These are phyloP conservation scores for Phrynosoma platyrhinos DNA, from an alignment of 2,113 vertebrate species.

Conservation along the genomic window DNA sequence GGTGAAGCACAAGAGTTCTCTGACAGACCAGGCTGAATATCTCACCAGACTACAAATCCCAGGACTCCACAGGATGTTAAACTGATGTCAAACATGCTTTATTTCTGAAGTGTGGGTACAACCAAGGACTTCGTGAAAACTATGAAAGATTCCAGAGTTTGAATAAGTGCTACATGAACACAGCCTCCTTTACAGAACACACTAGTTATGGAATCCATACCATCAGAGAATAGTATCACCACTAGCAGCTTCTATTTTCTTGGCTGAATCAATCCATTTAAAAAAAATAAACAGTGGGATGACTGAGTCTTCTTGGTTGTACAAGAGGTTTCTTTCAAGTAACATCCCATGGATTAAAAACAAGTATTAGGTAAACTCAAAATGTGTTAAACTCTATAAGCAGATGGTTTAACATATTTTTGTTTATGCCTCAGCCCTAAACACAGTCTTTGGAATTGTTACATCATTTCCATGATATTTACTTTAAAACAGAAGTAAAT, in stretches of 20 bases:
- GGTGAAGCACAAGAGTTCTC: no score
- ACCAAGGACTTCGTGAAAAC: constrained; percentile 1
- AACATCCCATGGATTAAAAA: neutral
- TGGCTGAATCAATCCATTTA: neutral
- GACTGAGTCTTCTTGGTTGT: neutral
- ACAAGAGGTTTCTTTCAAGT: neutral
- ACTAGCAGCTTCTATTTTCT: neutral
- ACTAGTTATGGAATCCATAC: neutral
- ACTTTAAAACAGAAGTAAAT: neutral
- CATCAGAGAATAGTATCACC: neutral
- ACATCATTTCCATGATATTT: neutral
- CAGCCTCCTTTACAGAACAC: neutral
- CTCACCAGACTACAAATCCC: no score
- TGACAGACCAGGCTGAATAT: no score
- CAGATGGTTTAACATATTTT: neutral
- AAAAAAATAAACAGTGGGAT: neutral
- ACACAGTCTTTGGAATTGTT: neutral
- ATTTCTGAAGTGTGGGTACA: no score
- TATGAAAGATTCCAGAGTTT: constrained; percentile 5
- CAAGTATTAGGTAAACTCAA: neutral
- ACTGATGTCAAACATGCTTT: no score
- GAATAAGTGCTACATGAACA: neutral
- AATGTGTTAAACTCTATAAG: neutral
- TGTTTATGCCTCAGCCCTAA: neutral
- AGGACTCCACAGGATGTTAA: no score